Percentiles rank a stretch among this genome's conserved stretches.
Evolutionary conservation across 2,113 vertebrate genomes (phyloP).

Genomic region (Larimichthys crocea): DNA sequence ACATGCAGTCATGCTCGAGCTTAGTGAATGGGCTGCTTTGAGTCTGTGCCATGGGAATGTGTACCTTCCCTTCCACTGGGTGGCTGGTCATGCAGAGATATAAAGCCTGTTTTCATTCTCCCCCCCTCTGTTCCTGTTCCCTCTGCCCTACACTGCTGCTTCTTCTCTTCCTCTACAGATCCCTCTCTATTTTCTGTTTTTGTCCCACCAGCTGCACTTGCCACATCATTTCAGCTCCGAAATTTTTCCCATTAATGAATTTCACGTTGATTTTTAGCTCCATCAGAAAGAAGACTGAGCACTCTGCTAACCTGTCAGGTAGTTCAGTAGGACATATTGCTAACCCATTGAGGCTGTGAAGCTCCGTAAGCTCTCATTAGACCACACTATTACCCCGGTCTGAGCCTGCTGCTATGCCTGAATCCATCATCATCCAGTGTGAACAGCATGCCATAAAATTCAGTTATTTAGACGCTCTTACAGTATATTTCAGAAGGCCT

Average conservation of each 20-base stretch:
- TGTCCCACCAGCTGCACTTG: slow-evolving; percentile 46
- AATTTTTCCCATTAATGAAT: slow-evolving; percentile 21
- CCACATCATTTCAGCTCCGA: slow-evolving; percentile 48
- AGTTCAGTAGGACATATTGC: slow-evolving; percentile 26
- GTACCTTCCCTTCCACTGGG: slow-evolving; percentile 26
- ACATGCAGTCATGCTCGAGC: slow-evolving; percentile 33
- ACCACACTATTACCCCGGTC: neutral
- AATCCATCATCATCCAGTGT: slow-evolving; percentile 42
- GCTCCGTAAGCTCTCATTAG: slow-evolving; percentile 45
- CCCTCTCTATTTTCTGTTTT: slow-evolving; percentile 17
- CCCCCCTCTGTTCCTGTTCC: slow-evolving; percentile 34
- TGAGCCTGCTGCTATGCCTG: slow-evolving; percentile 46
- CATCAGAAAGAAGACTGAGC: slow-evolving; percentile 17
- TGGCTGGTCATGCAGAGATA: slow-evolving; percentile 35
- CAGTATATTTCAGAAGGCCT: slow-evolving; percentile 1
- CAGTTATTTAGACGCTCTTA: neutral
- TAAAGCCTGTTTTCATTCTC: slow-evolving; percentile 31
- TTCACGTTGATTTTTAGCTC: slow-evolving; percentile 42
- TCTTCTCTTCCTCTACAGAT: slow-evolving; percentile 13
- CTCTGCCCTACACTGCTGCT: slow-evolving; percentile 16
- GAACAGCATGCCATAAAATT: slow-evolving; percentile 29
- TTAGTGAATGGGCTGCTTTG: slow-evolving; percentile 49
- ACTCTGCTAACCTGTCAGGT: slow-evolving; percentile 30
- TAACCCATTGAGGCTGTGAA: slow-evolving; percentile 29
- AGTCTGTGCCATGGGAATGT: slow-evolving; percentile 51